Evolutionary conservation across 2,797 vertebrate species (phyloP), one percentile per base, ranked within the genome.

Genomic region (Microchirus variegatus): DNA sequence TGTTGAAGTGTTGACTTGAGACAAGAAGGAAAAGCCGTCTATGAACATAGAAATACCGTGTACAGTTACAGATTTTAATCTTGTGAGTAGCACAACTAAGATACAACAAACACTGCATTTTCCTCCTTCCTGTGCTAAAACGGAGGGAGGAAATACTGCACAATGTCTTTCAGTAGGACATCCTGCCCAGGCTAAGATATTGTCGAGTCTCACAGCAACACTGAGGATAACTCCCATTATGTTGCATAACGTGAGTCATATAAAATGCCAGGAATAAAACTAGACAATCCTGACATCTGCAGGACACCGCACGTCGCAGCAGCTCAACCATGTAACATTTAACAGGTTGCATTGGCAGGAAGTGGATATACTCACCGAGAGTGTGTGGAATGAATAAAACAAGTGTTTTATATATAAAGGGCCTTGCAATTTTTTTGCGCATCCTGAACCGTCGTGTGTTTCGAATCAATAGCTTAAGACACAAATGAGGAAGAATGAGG

Each of bases 171-270:
- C 35, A 59, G 57, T 73, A 76, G 81, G 84, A 85, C 73, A 81
- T 87, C 86, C 89, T 85, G 83, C 63, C 66, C 59, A 62, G 67
- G 64, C 43, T 75, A 41, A 76, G 9, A 65, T 80, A 75, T 38
- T 70, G 72, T 68, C 71, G 79, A 78, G 48, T 56, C 50, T 63
- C 44, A 74, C 53, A 78, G 62, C 60, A 78, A 68, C 31, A 38
- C 40, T 1, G 37, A 48, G 41, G 40, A 66, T 41, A 59, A 38
- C 44, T 43, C 41, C 45, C 36, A 62, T 46, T 56, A 51, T 46
- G 75, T 80, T 80, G 77, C 74, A 60, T 75, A 80, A 86, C 69
- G 63, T 22, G 16, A 63, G 15, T 63, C 56, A 51, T 9, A 51
- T 22, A 51, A 40, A 17, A 54, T 41, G 47, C 18, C 45, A 35